These are phyloP conservation scores for Trachelus stipa DNA, from an alignment of 2,888 invertebrate genomes.

Conservation along the genomic window DNA sequence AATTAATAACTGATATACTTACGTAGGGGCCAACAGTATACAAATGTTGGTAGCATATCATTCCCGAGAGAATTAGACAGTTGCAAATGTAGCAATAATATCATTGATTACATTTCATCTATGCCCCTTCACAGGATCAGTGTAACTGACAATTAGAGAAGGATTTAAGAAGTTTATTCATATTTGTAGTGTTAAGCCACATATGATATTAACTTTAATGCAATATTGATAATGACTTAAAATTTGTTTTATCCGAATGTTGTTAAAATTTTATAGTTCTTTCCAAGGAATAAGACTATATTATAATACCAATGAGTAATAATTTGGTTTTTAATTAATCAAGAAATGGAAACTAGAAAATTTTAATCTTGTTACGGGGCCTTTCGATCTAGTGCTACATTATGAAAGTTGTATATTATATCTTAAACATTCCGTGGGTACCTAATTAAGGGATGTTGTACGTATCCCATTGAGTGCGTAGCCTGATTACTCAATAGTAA, in stretches of 20 bases:
- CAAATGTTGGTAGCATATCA: conserved; percentile 40
- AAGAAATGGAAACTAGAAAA: neutral
- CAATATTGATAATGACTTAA: conserved; percentile 22
- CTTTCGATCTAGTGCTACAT: conserved; percentile 2
- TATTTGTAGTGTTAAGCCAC: conserved; percentile 10
- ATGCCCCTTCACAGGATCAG: conserved; percentile 28
- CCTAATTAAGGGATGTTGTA: conserved; percentile 25
- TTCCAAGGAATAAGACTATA: conserved; percentile 12
- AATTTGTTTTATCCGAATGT: neutral
- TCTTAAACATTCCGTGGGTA: conserved; percentile 30
- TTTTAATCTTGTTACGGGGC: neutral
- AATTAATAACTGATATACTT: conserved; percentile 14
- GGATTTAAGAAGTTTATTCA: conserved; percentile 6
- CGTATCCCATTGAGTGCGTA: conserved; percentile 27
- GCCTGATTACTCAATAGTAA: conserved; percentile 35
- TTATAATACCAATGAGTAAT: neutral
- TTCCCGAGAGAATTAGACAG: conserved; percentile 36
- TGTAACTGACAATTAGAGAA: conserved; percentile 31
- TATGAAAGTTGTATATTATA: conserved; percentile 41
- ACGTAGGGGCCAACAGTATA: conserved; percentile 31
- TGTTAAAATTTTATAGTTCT: neutral
- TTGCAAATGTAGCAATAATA: conserved; percentile 14
- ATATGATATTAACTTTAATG: conserved; percentile 9
- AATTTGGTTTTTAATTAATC: neutral
- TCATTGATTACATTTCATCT: neutral